phyloP scores from a whole-genome alignment of 2,113 vertebrate genomes.

The Phyllopteryx taeniolatus region DNA sequence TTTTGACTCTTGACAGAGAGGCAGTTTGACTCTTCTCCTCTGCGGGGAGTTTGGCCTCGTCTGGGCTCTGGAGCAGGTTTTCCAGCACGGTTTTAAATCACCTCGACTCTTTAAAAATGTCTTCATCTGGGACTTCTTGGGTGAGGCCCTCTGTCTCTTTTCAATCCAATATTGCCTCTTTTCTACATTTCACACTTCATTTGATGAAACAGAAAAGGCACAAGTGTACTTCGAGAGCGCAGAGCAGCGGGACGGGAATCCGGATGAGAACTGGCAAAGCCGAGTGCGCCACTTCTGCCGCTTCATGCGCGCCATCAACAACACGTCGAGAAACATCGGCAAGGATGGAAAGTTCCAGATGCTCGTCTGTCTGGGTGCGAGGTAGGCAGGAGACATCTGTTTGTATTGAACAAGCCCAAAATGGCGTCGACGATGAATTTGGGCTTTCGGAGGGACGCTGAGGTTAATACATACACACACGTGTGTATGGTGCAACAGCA shows the following conservation, averaged over 20 bases:
- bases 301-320: constrained; percentile 93
- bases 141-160: constrained; percentile 57
- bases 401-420: neutral
- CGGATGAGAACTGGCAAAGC: constrained; percentile 93
- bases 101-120: constrained; percentile 97
- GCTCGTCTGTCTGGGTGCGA: constrained; percentile 96
- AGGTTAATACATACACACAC: neutral
- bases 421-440: neutral
- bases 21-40: constrained; percentile 90
- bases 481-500: neutral
- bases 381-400: constrained; percentile 69
- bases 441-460: neutral
- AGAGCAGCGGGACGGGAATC: constrained; percentile 81
- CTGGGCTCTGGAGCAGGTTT: constrained; percentile 94
- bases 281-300: constrained; percentile 90
- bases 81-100: constrained; percentile 96
- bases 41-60: constrained; percentile 96
- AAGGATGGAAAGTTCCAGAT: constrained; percentile 99
- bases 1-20: constrained; percentile 69
- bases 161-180: neutral
- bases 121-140: constrained; percentile 98
- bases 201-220: constrained; percentile 83
- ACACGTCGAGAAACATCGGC: constrained; percentile 90
- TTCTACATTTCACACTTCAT: neutral
- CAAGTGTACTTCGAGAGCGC: constrained; percentile 93